Evolutionary conservation across 1,140 invertebrate genomes (phyloP), one percentile per base, ranked within the genome.

Genomic region (Drosophila kohkoa): DNA sequence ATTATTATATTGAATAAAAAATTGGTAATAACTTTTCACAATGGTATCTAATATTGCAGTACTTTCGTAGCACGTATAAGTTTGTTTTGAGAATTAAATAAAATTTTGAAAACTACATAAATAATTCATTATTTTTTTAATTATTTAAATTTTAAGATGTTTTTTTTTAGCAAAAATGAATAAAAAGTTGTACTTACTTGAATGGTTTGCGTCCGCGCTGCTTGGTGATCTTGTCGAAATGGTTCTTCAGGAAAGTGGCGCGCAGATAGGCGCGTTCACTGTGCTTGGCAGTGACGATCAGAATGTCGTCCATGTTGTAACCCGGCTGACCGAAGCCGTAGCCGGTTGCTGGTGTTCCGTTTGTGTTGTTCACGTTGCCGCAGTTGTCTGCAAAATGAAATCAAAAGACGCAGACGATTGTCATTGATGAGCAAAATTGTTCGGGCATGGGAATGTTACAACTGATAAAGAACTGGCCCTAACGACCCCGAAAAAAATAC

Each of bases 171-270:
- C 0, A 20, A 20, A 20, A 20, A 20, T 4, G 3, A 20, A 54
- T 0, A 41, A 1, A 2, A 43, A 13, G 41, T 13, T 60, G 41
- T 6, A 87, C 93, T 94, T 92, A 96, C 95, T 95, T 96, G 91
- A 96, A 96, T 79, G 95, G 95, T 68, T 96, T 95, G 79, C 95
- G 93, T 41, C 95, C 95, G 87, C 95, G 94, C 78, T 97, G 95
- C 59, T 96, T 95, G 92, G 96, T 96, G 76, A 97, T 96, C 93
- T 96, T 96, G 82, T 97, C 96, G 89, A 97, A 97, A 91, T 96
- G 96, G 20, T 95, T 95, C 20, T 95, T 95, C 67, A 97, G 94
- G 92, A 97, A 97, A 80, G 96, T 95, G n/a, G 96, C 96, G 95
- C 96, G 96, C 7, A 96, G 85, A 5, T 94, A 93, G 46, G 96